A percentile compares a stretch with the other conserved stretches of the same genome.
These are phyloP conservation scores for Luehdorfia chinensis DNA, from an alignment of 1,140 invertebrate species.

Conservation along the genomic window DNA sequence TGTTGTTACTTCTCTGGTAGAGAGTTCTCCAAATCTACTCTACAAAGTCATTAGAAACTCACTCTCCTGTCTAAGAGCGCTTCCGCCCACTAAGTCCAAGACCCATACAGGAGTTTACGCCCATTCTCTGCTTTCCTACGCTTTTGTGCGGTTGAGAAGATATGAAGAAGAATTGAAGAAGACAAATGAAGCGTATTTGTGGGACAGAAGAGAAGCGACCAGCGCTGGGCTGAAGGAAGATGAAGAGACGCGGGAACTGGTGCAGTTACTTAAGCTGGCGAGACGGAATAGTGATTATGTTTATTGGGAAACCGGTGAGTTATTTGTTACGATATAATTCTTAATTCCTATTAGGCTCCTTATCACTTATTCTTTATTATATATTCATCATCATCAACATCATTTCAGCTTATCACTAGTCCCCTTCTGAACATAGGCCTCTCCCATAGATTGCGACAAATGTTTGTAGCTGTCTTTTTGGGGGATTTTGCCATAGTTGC, in stretches of 20 bases:
- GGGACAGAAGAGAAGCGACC: conserved; percentile 19
- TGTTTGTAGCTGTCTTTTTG: too few species aligned
- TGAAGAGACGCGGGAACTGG: conserved; percentile 43
- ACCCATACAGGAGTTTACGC: conserved; percentile 40
- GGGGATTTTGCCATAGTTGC: too few species aligned
- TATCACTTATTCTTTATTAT: too few species aligned
- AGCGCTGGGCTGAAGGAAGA: conserved; percentile 29
- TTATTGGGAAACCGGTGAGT: conserved; percentile 73
- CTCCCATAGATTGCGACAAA: too few species aligned
- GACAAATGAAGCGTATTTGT: conserved; percentile 40
- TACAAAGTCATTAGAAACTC: conserved; percentile 73
- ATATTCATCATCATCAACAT: too few species aligned
- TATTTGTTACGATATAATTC: too few species aligned
- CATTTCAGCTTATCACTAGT: too few species aligned
- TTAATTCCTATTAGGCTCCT: too few species aligned
- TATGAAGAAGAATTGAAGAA: conserved; percentile 54
- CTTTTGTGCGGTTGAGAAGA: conserved; percentile 41
- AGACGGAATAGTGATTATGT: conserved; percentile 48
- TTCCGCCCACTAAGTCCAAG: conserved; percentile 37
- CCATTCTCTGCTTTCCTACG: conserved; percentile 41
- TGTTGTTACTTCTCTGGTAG: conserved; percentile 81
- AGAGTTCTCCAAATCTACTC: conserved; percentile 70
- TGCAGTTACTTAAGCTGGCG: conserved; percentile 50
- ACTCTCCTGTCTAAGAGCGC: conserved; percentile 77
- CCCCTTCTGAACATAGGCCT: too few species aligned